These are phyloP conservation scores for Bombus sibiricus DNA, from an alignment of 1,140 invertebrate genomes.

Conservation along the genomic window DNA sequence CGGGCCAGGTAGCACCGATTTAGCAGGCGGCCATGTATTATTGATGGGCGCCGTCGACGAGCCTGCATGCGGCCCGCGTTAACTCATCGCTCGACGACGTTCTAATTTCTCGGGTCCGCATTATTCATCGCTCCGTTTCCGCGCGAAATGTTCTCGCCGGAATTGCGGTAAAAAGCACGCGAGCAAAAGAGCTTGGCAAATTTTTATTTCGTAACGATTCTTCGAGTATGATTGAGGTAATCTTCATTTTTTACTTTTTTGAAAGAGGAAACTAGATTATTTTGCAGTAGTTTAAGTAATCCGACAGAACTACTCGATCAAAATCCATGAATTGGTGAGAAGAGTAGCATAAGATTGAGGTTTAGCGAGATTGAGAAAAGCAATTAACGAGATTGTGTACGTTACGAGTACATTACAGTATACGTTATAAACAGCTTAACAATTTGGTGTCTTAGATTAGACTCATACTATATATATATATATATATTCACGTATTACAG, in stretches of 20 bases:
- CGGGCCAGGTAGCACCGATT: slow-evolving; percentile 73
- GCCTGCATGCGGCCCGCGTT: slow-evolving; percentile 22
- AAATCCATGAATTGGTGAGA: too few relatives aligned
- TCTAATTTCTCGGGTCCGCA: slow-evolving; percentile 23
- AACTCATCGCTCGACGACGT: slow-evolving; percentile 21
- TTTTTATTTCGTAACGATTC: neutral
- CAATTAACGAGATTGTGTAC: too few relatives aligned
- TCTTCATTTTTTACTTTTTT: too few relatives aligned
- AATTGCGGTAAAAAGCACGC: neutral
- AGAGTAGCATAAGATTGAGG: too few relatives aligned
- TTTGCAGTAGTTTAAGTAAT: too few relatives aligned
- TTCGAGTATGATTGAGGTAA: neutral
- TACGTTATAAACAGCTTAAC: too few relatives aligned
- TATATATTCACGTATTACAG: neutral
- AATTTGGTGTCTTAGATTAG: too few relatives aligned
- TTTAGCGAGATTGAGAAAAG: too few relatives aligned
- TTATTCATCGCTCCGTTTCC: slow-evolving; percentile 13
- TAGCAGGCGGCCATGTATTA: slow-evolving; percentile 68
- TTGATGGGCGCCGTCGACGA: slow-evolving; percentile 58
- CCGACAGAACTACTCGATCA: too few relatives aligned
- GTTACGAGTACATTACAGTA: too few relatives aligned
- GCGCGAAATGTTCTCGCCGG: neutral
- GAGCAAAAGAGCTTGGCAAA: neutral
- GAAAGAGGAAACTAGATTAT: too few relatives aligned
- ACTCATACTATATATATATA: too few relatives aligned